Percentiles rank a stretch among this genome's conserved stretches.
These are phyloP conservation scores for Coregonus clupeaformis DNA, from an alignment of 2,113 vertebrate species.

Conservation along the genomic window DNA sequence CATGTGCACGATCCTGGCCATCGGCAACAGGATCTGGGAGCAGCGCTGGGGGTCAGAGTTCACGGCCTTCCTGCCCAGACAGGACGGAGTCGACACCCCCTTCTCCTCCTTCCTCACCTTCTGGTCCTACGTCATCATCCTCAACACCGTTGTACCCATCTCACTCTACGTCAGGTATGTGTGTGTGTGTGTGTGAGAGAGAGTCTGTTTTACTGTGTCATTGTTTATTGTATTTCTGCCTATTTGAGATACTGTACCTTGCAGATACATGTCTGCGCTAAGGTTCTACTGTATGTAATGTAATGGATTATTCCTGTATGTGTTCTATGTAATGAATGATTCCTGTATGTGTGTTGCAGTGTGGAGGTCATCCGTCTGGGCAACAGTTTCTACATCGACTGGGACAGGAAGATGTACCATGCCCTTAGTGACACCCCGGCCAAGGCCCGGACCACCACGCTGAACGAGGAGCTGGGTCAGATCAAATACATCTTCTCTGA, in stretches of 20 bases:
- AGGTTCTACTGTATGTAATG: slow-evolving; percentile 55
- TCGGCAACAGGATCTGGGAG: slow-evolving; percentile 90
- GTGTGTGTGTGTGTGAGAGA: not conserved
- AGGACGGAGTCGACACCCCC: slow-evolving; percentile 63
- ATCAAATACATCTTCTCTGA: slow-evolving; percentile 96
- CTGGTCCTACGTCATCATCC: slow-evolving; percentile 97
- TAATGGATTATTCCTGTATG: not conserved
- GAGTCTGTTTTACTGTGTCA: slow-evolving; percentile 57
- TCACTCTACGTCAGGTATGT: slow-evolving; percentile 92
- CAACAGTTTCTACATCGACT: slow-evolving; percentile 96
- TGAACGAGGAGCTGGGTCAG: slow-evolving; percentile 96
- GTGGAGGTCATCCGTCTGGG: slow-evolving; percentile 95
- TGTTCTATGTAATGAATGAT: too few species aligned
- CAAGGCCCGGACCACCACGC: slow-evolving; percentile 90
- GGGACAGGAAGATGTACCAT: slow-evolving; percentile 94
- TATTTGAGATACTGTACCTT: not conserved
- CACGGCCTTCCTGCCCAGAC: slow-evolving; percentile 83
- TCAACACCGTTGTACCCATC: slow-evolving; percentile 97
- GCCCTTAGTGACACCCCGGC: slow-evolving; percentile 77
- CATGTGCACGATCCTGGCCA: slow-evolving; percentile 87
- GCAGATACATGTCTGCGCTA: too few species aligned
- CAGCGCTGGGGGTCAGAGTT: slow-evolving; percentile 79
- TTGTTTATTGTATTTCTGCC: slow-evolving; percentile 26
- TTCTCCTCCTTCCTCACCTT: slow-evolving; percentile 85
- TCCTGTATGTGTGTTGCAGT: slow-evolving; percentile 56